These are phyloP conservation scores for Zelostemma sp. DNA, from an alignment of 1,140 invertebrate genomes.

Conservation along the genomic window DNA sequence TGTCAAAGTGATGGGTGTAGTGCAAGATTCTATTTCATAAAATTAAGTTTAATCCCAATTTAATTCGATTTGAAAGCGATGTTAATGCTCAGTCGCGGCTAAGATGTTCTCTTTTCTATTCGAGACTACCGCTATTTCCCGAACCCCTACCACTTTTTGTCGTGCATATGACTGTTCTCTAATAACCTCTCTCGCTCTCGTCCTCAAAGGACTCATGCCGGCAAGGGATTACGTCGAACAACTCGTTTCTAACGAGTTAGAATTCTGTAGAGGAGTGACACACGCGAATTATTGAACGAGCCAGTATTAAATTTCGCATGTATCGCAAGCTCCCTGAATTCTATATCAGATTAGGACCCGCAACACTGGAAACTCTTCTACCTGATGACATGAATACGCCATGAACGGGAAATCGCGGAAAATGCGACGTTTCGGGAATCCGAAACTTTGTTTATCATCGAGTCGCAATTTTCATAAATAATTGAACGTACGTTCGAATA, in stretches of 20 bases:
- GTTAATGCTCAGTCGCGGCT: slow-evolving; percentile 24
- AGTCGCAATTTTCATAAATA: slow-evolving; percentile 8
- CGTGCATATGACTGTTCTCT: slow-evolving; percentile 42
- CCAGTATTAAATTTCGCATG: slow-evolving; percentile 63
- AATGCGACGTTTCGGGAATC: neutral
- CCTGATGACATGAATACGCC: slow-evolving; percentile 38
- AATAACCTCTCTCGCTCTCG: slow-evolving; percentile 49
- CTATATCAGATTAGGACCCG: slow-evolving; percentile 52
- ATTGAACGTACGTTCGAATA: slow-evolving; percentile 3
- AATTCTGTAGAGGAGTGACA: slow-evolving; percentile 59
- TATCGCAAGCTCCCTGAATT: slow-evolving; percentile 44
- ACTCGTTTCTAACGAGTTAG: slow-evolving; percentile 59
- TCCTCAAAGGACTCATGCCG: slow-evolving; percentile 63
- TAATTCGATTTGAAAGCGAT: too few species aligned
- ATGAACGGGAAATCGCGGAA: slow-evolving; percentile 18
- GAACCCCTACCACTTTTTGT: slow-evolving; percentile 44
- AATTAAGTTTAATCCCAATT: too few species aligned
- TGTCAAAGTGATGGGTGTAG: too few species aligned
- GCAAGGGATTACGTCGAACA: slow-evolving; percentile 60
- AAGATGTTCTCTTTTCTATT: slow-evolving; percentile 42
- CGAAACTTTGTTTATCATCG: too few species aligned
- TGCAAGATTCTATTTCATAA: too few species aligned
- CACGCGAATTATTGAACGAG: slow-evolving; percentile 62
- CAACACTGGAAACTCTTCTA: slow-evolving; percentile 43
- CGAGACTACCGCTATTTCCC: slow-evolving; percentile 28